Base-by-base conservation (phyloP, 2,797 vertebrate species). In the Sebastes nivosus region DNA sequence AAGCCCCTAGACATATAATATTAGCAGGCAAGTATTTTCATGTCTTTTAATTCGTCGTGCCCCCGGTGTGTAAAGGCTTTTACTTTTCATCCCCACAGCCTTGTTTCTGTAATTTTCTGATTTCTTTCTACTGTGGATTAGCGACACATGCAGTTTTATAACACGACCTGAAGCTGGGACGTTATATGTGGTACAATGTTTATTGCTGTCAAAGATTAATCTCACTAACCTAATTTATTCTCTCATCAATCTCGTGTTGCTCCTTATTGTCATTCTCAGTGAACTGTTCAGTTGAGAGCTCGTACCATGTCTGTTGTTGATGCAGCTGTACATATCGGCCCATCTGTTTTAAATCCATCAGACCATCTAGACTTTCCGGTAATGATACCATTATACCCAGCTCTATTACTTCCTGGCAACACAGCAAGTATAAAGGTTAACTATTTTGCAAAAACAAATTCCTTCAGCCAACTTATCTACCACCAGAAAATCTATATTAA, bases 401-500 rank as follows among this genome's bases (percentile, higher is more conserved):
- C 20, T 70, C 24, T 84, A 4, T 78, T 67, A 24, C 20, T n/a
- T 81, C 9, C 59, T 50, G 20, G 57, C 59, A 67, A 55, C 20
- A 42, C n/a, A 10, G 24, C 11, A 52, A 38, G 54, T 66, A 16
- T 14, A 65, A 30, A 72, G 58, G 72, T 72, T 14, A 52, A 38
- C 24, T 42, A 5, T 72, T 70, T 77, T 58, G 54, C 27, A 38
- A 38, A 81, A 79, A 72, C 54, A 27, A 77, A 67, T 60, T 72
- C 18, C 54, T 81, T 76, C 68, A 6, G 5, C 69, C 63, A 70
- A 67, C 29, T 65, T 75, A 25, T 83, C 46, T 79, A 27, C 29
- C 59, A 65, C 60, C 52, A 77, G 27, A 83, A 78, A 83, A 67
- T 83, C 81, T 36, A 52, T 66, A 79, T 80, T 77, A 75, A 73